These are phyloP conservation scores for Dissostichus mawsoni DNA, from an alignment of 2,113 vertebrate genomes.

Conservation along the genomic window DNA sequence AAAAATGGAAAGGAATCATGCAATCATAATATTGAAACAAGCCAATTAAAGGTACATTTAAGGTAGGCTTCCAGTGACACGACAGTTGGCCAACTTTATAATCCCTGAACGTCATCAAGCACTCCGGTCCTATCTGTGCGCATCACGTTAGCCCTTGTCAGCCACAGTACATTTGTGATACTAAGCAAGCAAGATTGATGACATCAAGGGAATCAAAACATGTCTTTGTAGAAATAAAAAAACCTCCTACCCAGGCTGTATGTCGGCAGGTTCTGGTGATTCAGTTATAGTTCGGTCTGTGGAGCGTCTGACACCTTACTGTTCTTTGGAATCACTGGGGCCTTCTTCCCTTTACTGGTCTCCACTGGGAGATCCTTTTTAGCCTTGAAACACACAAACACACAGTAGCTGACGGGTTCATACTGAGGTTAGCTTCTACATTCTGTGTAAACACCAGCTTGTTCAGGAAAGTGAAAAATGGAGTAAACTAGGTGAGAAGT, in stretches of 20 bases:
- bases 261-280: conserved; percentile 64
- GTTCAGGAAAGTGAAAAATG: background rate
- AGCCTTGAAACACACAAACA: conserved; percentile 47
- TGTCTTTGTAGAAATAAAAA: background rate
- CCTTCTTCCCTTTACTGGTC: conserved; percentile 57
- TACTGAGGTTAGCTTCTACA: background rate
- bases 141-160: no score
- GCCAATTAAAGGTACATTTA: no score
- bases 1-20: no score
- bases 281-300: conserved; percentile 25
- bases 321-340: conserved; percentile 40
- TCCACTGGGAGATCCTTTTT: conserved; percentile 61
- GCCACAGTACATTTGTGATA: background rate
- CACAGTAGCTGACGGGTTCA: background rate
- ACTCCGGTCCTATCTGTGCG: no score
- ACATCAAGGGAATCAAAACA: background rate
- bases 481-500: background rate
- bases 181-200: background rate
- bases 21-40: no score
- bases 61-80: no score
- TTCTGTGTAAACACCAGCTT: background rate
- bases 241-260: conserved; percentile 80
- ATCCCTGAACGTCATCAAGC: no score
- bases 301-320: conserved; percentile 36
- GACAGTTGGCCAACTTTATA: no score